A percentile compares a stretch with the other conserved stretches of the same genome.
phyloP scores from a whole-genome alignment of 2,797 vertebrate species.

The Helicolenus hilgendorfi region DNA sequence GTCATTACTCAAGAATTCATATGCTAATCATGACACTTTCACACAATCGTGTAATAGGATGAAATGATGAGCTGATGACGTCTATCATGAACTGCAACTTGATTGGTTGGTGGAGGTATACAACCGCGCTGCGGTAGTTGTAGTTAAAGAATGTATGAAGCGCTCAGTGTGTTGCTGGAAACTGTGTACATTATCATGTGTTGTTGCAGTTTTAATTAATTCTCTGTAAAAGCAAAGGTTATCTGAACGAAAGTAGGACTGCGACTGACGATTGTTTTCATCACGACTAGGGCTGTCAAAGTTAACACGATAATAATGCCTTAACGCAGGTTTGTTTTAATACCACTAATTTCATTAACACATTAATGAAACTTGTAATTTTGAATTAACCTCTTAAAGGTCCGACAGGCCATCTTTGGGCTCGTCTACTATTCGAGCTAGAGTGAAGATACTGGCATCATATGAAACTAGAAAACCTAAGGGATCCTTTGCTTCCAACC shows the following conservation, averaged over 20 bases:
- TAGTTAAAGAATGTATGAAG: background rate
- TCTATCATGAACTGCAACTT: background rate
- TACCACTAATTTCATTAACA: no score
- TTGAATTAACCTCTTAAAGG: no score
- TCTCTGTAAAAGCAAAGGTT: background rate
- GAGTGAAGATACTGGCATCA: no score
- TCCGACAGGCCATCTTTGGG: no score
- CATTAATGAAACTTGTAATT: no score
- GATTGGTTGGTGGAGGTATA: background rate
- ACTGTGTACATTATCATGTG: background rate
- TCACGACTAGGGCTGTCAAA: background rate
- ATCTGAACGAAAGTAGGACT: background rate
- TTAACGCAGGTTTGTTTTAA: no score
- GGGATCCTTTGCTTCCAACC: no score
- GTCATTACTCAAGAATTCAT: background rate
- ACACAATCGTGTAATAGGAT: background rate
- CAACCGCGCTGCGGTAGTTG: no score
- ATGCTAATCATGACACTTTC: background rate
- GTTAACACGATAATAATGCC: no score
- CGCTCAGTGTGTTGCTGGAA: background rate
- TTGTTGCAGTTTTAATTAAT: constrained; percentile 9
- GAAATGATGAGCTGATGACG: background rate
- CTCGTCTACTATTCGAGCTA: no score
- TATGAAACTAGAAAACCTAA: no score
- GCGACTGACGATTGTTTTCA: background rate